phyloP scores from a whole-genome alignment of 2,797 vertebrate species.

The Semotilus atromaculatus region DNA sequence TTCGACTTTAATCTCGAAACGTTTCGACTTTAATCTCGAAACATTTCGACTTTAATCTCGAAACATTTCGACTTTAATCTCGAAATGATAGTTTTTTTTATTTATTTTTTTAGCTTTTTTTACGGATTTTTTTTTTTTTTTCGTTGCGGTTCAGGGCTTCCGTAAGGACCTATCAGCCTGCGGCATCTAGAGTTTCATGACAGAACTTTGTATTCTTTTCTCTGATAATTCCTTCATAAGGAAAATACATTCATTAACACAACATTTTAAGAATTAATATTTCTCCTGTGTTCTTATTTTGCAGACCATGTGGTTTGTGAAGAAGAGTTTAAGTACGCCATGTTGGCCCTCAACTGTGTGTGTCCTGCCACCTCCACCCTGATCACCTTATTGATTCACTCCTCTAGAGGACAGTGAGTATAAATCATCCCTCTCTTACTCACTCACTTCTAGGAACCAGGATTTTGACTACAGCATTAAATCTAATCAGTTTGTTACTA shows the following conservation, averaged over 20 bases:
- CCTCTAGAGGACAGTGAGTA: constrained; percentile 87
- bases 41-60: too few relatives aligned
- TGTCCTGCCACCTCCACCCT: constrained; percentile 87
- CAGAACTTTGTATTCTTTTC: background rate
- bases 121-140: too few relatives aligned
- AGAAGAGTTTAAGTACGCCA: constrained; percentile 89
- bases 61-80: too few relatives aligned
- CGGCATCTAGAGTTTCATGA: too few relatives aligned
- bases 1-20: too few relatives aligned
- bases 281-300: constrained; percentile 44
- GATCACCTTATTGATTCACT: constrained; percentile 86
- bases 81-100: too few relatives aligned
- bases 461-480: background rate
- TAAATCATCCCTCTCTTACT: constrained; percentile 4
- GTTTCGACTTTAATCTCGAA: too few relatives aligned
- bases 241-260: background rate
- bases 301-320: constrained; percentile 88
- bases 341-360: constrained; percentile 88
- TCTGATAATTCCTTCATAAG: background rate
- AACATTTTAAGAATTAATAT: background rate
- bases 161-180: too few relatives aligned
- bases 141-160: too few relatives aligned
- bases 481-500: background rate
- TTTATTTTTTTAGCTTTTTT: too few relatives aligned
- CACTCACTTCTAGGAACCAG: constrained; percentile 4